Percentiles rank a stretch among this genome's conserved stretches.
Evolutionary conservation across 1,140 invertebrate genomes (phyloP).

Genomic region (Cotesia vestalis): DNA sequence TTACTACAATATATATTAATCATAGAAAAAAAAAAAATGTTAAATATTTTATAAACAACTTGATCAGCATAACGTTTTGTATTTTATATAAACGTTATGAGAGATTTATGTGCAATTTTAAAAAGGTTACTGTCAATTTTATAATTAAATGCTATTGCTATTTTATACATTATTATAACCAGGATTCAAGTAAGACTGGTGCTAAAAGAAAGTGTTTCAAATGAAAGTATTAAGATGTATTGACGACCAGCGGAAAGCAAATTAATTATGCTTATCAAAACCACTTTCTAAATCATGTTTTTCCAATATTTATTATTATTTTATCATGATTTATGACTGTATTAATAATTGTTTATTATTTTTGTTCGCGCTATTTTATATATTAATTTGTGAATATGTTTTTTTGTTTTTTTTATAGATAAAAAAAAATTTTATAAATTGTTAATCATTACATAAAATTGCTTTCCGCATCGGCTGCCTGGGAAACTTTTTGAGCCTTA

Average conservation of each 20-base stretch:
- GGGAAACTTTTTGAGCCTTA: slow-evolving; percentile 3
- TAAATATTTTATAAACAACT: slow-evolving; percentile 16
- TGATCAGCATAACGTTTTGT: slow-evolving; percentile 17
- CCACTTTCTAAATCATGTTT: too few species aligned
- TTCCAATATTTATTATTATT: too few species aligned
- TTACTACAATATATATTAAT: slow-evolving; percentile 17
- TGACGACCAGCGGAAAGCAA: slow-evolving; percentile 10
- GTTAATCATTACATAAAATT: too few species aligned
- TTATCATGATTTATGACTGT: too few species aligned
- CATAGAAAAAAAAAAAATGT: slow-evolving; percentile 21
- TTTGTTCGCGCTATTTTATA: too few species aligned
- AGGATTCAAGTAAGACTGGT: background rate
- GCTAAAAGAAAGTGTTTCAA: slow-evolving; percentile 25
- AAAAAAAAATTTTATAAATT: too few species aligned
- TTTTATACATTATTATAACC: slow-evolving; percentile 2
- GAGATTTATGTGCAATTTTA: slow-evolving; percentile 23
- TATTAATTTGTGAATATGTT: too few species aligned
- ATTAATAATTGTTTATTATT: too few species aligned
- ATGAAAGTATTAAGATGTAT: slow-evolving; percentile 27
- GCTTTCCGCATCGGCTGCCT: background rate
- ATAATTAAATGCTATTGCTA: background rate
- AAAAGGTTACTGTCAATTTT: slow-evolving; percentile 9
- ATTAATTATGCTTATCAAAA: slow-evolving; percentile 8
- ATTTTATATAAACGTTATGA: slow-evolving; percentile 15
- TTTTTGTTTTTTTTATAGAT: too few species aligned